These are phyloP conservation scores for Anableps anableps DNA, from an alignment of 2,797 vertebrate genomes.

Conservation along the genomic window DNA sequence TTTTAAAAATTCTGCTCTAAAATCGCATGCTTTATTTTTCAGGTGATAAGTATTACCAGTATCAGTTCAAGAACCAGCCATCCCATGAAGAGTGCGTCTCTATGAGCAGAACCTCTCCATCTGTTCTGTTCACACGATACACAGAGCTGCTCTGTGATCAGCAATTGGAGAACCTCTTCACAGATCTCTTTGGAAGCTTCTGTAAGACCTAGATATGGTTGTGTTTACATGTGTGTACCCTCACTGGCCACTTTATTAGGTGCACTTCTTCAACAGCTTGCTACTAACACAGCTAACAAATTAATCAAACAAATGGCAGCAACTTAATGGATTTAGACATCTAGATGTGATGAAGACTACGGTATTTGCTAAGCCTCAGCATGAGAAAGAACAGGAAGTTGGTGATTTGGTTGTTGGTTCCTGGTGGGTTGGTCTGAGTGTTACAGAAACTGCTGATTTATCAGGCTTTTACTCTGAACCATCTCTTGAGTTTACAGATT, in stretches of 20 bases:
- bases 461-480: neutral
- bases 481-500: neutral
- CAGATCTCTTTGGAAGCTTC: slow-evolving; percentile 79
- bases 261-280: neutral
- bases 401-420: neutral
- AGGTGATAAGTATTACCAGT: slow-evolving; percentile 90
- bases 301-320: neutral
- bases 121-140: slow-evolving; percentile 85
- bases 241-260: neutral
- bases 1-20: neutral
- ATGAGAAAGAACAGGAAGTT: neutral
- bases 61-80: slow-evolving; percentile 91
- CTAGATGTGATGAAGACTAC: neutral
- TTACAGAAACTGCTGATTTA: neutral
- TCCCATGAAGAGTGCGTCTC: slow-evolving; percentile 83
- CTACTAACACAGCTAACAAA: neutral
- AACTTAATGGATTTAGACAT: neutral
- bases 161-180: slow-evolving; percentile 82
- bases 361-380: neutral
- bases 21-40: slow-evolving; percentile 5
- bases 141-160: slow-evolving; percentile 82
- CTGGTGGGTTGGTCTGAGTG: neutral
- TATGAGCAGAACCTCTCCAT: slow-evolving; percentile 82
- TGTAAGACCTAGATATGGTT: slow-evolving; percentile 55
- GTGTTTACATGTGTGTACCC: slow-evolving; percentile 4